A percentile compares a stretch with the other conserved stretches of the same genome.
Evolutionary conservation across 2,888 invertebrate genomes (phyloP).

Genomic region (Eupithecia dodoneata): DNA sequence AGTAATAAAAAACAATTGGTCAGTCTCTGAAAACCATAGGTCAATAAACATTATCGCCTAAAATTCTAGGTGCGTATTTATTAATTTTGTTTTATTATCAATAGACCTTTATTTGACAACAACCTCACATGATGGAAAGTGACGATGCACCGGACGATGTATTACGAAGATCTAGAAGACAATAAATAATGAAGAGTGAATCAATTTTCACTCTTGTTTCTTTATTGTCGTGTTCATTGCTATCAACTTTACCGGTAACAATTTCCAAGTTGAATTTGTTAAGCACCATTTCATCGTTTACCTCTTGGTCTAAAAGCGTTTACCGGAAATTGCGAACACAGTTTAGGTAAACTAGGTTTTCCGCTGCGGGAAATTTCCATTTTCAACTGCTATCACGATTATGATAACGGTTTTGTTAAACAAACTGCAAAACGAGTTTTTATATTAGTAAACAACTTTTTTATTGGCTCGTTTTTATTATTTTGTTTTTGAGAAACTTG

Average conservation of each 20-base stretch:
- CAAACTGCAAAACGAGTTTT: constrained; percentile 16
- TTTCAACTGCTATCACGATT: constrained; percentile 22
- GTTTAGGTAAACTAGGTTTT: constrained; percentile 31
- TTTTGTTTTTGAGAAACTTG: neutral
- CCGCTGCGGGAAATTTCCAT: constrained; percentile 22
- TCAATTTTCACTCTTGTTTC: neutral
- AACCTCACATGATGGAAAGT: neutral
- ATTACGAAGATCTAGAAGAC: neutral
- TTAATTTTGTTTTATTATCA: too few relatives aligned
- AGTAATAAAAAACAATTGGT: neutral
- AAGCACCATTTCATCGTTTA: neutral
- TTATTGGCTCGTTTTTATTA: neutral
- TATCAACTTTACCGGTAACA: neutral
- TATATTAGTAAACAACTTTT: neutral
- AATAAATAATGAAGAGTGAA: too few relatives aligned
- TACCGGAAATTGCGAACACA: constrained; percentile 31
- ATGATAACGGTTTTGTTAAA: constrained; percentile 22
- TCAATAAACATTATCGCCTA: neutral
- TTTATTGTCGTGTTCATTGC: neutral
- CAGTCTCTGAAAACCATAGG: neutral
- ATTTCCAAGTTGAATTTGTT: neutral
- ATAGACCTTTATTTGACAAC: neutral
- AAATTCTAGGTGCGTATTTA: neutral
- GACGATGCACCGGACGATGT: neutral
- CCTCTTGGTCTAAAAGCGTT: constrained; percentile 14